Evolutionary conservation across 2,888 invertebrate species (phyloP).

Genomic region (Steinernema hermaphroditum): DNA sequence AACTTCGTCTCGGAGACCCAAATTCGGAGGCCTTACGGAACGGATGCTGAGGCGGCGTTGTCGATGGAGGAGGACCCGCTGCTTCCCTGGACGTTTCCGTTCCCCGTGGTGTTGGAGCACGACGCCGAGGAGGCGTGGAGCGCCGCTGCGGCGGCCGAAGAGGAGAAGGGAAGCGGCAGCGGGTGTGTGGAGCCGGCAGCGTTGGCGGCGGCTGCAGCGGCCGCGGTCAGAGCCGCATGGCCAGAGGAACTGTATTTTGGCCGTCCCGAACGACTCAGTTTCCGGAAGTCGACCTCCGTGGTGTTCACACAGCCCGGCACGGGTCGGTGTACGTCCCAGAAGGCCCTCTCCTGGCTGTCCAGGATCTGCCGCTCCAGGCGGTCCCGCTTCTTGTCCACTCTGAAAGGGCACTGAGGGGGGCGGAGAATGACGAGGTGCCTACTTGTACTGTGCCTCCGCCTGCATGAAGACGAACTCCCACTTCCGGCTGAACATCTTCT

Average conservation of each 20-base stretch:
- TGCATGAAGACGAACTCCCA: constrained; percentile 99
- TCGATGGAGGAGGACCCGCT: not conserved
- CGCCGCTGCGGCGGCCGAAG: not conserved
- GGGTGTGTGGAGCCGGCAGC: not conserved
- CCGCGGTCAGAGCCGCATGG: constrained; percentile 52
- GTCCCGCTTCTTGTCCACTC: constrained; percentile 96
- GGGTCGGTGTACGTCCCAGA: constrained; percentile 99
- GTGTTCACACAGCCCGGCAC: constrained; percentile 99
- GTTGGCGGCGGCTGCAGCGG: constrained; percentile 41
- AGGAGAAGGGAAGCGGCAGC: constrained; percentile 5
- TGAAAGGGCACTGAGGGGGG: too few relatives aligned
- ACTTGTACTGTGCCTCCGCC: constrained; percentile 85
- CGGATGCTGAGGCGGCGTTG: not conserved
- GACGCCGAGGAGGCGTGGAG: not conserved
- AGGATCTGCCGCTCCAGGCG: constrained; percentile 95
- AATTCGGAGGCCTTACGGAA: not conserved
- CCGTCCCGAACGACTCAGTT: constrained; percentile 75
- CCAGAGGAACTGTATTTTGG: constrained; percentile 60
- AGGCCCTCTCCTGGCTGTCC: constrained; percentile 97
- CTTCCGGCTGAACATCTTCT: constrained; percentile 98
- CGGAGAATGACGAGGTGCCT: constrained; percentile 36
- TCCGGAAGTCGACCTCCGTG: constrained; percentile 95
- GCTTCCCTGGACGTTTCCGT: constrained; percentile 14
- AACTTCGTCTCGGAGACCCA: not conserved
- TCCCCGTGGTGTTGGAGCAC: constrained; percentile 2